phyloP scores from a whole-genome alignment of 2,888 invertebrate species.

The Osedax fenrisi region DNA sequence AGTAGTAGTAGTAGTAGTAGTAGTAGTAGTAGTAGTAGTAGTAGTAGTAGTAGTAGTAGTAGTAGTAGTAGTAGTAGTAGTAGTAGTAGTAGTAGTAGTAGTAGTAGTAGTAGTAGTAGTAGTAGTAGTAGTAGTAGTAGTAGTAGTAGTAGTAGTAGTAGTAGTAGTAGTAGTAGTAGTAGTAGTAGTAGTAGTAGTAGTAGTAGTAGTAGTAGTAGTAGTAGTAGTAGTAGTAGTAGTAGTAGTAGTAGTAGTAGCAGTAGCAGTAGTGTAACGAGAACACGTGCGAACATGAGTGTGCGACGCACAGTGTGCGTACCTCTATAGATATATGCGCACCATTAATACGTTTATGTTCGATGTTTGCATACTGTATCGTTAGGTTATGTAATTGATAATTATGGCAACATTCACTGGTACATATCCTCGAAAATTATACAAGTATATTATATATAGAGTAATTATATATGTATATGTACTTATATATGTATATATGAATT shows the following conservation, averaged over 20 bases:
- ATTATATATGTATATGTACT: no score
- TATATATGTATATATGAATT: no score
- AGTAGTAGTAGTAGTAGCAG: neutral
- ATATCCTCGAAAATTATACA: no score
- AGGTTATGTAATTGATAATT: no score
- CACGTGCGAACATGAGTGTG: no score
- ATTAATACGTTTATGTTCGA: no score
- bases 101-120: conserved; percentile 7
- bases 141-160: conserved; percentile 11
- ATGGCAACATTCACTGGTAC: no score
- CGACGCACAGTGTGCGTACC: no score
- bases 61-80: neutral
- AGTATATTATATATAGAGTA: no score
- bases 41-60: conserved; percentile 5
- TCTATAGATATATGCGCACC: no score
- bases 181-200: conserved; percentile 8
- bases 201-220: neutral
- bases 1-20: conserved; percentile 8
- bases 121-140: neutral
- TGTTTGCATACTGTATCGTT: no score
- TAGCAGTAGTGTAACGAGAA: neutral
- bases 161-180: conserved; percentile 15
- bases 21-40: conserved; percentile 6
- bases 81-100: conserved; percentile 10
- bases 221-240: conserved; percentile 3